phyloP scores from a whole-genome alignment of 64 coral and sea anemone species.

The Montipora efflorescens region DNA sequence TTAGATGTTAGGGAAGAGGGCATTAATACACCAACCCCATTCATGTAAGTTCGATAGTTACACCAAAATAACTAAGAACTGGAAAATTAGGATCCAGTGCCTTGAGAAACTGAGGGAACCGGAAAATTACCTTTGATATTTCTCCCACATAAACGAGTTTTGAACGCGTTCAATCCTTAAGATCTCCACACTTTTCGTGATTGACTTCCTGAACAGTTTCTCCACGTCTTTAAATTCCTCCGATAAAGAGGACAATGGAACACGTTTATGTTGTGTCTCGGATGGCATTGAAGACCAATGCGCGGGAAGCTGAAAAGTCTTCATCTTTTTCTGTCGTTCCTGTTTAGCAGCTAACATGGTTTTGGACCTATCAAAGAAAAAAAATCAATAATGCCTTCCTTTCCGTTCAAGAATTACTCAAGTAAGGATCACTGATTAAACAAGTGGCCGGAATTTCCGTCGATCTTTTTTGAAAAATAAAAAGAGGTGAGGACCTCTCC shows the following conservation, averaged over 20 bases:
- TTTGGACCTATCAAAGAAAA: background rate
- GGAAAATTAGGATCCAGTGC: too few relatives aligned
- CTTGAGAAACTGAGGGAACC: too few relatives aligned
- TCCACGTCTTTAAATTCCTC: constrained; percentile 24
- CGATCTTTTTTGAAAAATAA: too few relatives aligned
- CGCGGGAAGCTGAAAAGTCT: background rate
- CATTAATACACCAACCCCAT: too few relatives aligned
- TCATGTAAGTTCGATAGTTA: too few relatives aligned
- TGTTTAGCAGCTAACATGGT: background rate
- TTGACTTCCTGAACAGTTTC: constrained; percentile 14
- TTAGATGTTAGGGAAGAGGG: too few relatives aligned
- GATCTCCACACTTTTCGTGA: background rate
- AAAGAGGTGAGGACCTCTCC: too few relatives aligned
- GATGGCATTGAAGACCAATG: constrained; percentile 18
- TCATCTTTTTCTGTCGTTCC: background rate
- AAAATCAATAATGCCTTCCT: background rate
- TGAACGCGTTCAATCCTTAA: constrained; percentile 9
- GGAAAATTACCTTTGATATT: constrained; percentile 24
- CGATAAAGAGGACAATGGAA: background rate
- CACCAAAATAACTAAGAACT: too few relatives aligned
- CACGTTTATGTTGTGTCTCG: background rate
- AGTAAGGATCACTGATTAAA: too few relatives aligned
- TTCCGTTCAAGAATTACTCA: background rate
- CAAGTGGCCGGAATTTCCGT: too few relatives aligned
- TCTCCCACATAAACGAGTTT: constrained; percentile 56